Percentiles rank a stretch among this genome's conserved stretches.
Evolutionary conservation across 2,888 invertebrate genomes (phyloP).

Genomic region (Tachina grossa): DNA sequence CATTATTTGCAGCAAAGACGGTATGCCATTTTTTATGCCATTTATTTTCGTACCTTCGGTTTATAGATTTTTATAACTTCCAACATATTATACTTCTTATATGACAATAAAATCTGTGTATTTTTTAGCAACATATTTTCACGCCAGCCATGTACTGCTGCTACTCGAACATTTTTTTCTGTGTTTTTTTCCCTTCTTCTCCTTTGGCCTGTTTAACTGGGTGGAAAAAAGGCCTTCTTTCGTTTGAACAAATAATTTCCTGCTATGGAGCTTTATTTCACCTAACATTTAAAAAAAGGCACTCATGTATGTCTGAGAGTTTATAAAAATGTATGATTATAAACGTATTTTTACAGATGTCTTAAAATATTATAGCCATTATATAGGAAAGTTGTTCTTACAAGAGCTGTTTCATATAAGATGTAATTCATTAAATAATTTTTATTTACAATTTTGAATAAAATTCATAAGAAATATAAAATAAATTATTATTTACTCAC

Average conservation of each 20-base stretch:
- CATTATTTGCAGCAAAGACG: background rate
- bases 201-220: conserved; percentile 4
- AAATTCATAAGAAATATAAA: too few relatives aligned
- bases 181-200: conserved; percentile 18
- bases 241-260: conserved; percentile 19
- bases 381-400: too few relatives aligned
- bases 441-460: too few relatives aligned
- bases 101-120: conserved; percentile 57
- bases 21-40: conserved; percentile 44
- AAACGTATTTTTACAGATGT: background rate
- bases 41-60: conserved; percentile 17
- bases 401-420: too few relatives aligned
- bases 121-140: conserved; percentile 62
- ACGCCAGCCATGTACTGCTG: conserved; percentile 46
- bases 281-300: conserved; percentile 13
- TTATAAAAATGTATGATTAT: conserved; percentile 25
- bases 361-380: too few relatives aligned
- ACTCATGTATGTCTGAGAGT: conserved; percentile 33
- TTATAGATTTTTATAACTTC: conserved; percentile 17
- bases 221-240: conserved; percentile 24
- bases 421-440: too few relatives aligned
- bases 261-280: background rate
- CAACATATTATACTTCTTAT: conserved; percentile 52
- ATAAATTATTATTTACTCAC: too few relatives aligned
- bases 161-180: conserved; percentile 3